Evolutionary conservation across 1,140 invertebrate species (phyloP).

Genomic region (Trachymyrmex cornetzi): DNA sequence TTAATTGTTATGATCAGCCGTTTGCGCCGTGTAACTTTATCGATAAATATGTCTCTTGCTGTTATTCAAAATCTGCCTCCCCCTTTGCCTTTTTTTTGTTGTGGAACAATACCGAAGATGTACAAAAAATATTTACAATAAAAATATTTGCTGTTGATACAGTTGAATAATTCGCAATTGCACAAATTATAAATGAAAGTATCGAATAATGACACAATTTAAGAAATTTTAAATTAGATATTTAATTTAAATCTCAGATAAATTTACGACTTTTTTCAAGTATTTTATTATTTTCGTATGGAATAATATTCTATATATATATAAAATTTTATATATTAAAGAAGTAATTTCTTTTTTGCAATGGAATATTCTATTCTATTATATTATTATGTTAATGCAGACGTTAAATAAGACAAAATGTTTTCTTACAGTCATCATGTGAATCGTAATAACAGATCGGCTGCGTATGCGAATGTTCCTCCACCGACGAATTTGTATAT

Average conservation of each 20-base stretch:
- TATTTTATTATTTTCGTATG: not conserved
- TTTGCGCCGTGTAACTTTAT: not conserved
- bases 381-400: not conserved
- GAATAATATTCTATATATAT: not conserved
- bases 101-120: not conserved
- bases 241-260: not conserved
- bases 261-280: not conserved
- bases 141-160: not conserved
- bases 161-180: not conserved
- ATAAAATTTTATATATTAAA: constrained; percentile 27
- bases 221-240: not conserved
- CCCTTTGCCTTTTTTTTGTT: not conserved
- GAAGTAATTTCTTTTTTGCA: not conserved
- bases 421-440: constrained; percentile 78
- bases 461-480: constrained; percentile 80
- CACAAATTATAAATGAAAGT: too few species aligned
- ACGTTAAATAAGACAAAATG: not conserved
- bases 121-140: not conserved
- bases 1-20: not conserved
- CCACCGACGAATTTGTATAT: constrained; percentile 76
- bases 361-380: not conserved
- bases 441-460: constrained; percentile 70
- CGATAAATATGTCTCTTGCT: not conserved
- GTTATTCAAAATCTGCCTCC: not conserved
- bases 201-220: not conserved